Evolutionary conservation across 2,888 invertebrate species (phyloP).

Genomic region (Melinaea menophilus): DNA sequence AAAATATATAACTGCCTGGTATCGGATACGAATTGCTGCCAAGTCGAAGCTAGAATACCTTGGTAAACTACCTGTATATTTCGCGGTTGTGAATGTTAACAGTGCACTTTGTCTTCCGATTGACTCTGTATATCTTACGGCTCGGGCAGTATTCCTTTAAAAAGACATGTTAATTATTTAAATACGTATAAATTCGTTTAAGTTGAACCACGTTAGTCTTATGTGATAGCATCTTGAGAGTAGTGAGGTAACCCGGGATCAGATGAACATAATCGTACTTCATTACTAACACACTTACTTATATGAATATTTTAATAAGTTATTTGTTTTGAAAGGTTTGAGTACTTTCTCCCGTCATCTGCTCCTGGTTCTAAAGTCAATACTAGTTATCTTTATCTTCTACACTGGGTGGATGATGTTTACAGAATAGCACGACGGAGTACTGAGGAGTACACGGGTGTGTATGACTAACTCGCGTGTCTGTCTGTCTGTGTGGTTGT

Average conservation of each 20-base stretch:
- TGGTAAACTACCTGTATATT: constrained; percentile 22
- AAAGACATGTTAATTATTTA: constrained; percentile 71
- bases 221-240: constrained; percentile 37
- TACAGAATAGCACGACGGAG: constrained; percentile 25
- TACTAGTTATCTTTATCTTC: too few relatives aligned
- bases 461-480: constrained; percentile 69
- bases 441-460: constrained; percentile 26
- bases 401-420: too few relatives aligned
- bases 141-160: constrained; percentile 71
- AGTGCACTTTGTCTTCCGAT: constrained; percentile 66
- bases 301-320: not conserved
- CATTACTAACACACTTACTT: too few relatives aligned
- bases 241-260: constrained; percentile 33
- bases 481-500: constrained; percentile 63
- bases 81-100: constrained; percentile 68
- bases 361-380: constrained; percentile 54
- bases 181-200: constrained; percentile 49
- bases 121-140: constrained; percentile 43
- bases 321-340: constrained; percentile 26
- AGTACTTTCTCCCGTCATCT: constrained; percentile 52
- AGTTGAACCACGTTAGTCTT: constrained; percentile 47
- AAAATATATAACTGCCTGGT: constrained; percentile 35
- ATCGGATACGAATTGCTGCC: constrained; percentile 29
- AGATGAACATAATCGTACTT: constrained; percentile 17
- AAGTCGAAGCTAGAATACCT: constrained; percentile 27